These are phyloP conservation scores for Mus pahari DNA, from an alignment of 2,113 vertebrate species.

Conservation along the genomic window DNA sequence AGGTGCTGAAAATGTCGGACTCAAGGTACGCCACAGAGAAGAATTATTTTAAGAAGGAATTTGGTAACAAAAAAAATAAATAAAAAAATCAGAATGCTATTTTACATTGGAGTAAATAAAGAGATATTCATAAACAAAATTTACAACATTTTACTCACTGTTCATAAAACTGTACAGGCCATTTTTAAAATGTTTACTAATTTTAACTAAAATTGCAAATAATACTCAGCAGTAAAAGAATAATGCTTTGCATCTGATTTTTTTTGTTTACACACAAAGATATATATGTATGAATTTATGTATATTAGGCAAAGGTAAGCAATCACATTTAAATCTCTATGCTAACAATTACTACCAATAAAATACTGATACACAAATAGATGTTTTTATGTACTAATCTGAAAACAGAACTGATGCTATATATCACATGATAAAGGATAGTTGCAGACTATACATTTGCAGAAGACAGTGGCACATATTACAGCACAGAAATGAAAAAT, in stretches of 20 bases:
- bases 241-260: conserved; percentile 5
- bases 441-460: neutral
- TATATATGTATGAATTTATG: neutral
- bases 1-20: too few relatives aligned
- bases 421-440: neutral
- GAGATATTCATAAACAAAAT: conserved; percentile 26
- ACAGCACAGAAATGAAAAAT: neutral
- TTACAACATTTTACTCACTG: conserved; percentile 33
- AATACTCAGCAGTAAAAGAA: conserved; percentile 42
- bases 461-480: neutral
- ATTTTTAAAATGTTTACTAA: conserved; percentile 32
- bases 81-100: neutral
- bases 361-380: neutral
- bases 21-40: too few relatives aligned
- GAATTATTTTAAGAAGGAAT: too few relatives aligned
- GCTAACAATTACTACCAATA: neutral
- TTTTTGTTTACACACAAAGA: conserved; percentile 27
- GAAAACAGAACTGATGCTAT: neutral
- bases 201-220: conserved; percentile 49
- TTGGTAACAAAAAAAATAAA: neutral
- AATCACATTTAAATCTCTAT: neutral
- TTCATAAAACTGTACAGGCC: conserved; percentile 20
- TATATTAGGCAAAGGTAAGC: neutral
- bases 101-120: neutral
- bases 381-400: conserved; percentile 10